phyloP scores from a whole-genome alignment of 2,888 invertebrate genomes.

The Junonia oenone region DNA sequence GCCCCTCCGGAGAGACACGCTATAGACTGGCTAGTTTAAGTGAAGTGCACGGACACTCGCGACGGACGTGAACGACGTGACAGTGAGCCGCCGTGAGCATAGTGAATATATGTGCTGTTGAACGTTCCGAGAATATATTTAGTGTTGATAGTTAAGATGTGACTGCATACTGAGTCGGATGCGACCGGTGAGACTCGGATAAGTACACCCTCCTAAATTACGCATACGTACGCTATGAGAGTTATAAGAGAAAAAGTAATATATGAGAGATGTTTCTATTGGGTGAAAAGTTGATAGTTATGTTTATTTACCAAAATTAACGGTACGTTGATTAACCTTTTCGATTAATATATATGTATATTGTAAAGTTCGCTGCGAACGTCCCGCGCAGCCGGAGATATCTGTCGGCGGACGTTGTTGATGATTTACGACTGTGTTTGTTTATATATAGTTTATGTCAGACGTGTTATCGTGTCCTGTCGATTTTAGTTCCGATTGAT shows the following conservation, averaged over 20 bases:
- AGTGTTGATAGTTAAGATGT: constrained; percentile 65
- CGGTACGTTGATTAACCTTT: constrained; percentile 56
- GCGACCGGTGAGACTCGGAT: constrained; percentile 67
- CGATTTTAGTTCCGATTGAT: constrained; percentile 59
- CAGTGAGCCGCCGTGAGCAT: constrained; percentile 62
- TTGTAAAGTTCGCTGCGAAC: constrained; percentile 39
- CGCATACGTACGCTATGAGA: constrained; percentile 65
- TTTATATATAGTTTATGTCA: constrained; percentile 68
- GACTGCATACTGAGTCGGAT: constrained; percentile 71
- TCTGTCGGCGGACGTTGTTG: constrained; percentile 35
- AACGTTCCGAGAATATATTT: constrained; percentile 75
- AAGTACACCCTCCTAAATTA: constrained; percentile 68
- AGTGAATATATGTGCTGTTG: constrained; percentile 80
- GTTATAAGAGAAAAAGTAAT: constrained; percentile 70
- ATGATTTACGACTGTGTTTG: constrained; percentile 42
- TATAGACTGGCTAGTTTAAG: constrained; percentile 78
- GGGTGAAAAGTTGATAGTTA: constrained; percentile 67
- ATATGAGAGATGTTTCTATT: constrained; percentile 75
- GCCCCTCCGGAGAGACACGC: constrained; percentile 60
- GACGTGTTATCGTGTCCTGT: constrained; percentile 64
- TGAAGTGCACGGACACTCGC: constrained; percentile 68
- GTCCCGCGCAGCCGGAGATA: constrained; percentile 29
- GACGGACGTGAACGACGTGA: constrained; percentile 68
- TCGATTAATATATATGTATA: constrained; percentile 46
- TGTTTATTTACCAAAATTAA: constrained; percentile 75